A percentile compares a stretch with the other conserved stretches of the same genome.
phyloP scores from a whole-genome alignment of 1,140 invertebrate species.

The Marisa cornuarietis region DNA sequence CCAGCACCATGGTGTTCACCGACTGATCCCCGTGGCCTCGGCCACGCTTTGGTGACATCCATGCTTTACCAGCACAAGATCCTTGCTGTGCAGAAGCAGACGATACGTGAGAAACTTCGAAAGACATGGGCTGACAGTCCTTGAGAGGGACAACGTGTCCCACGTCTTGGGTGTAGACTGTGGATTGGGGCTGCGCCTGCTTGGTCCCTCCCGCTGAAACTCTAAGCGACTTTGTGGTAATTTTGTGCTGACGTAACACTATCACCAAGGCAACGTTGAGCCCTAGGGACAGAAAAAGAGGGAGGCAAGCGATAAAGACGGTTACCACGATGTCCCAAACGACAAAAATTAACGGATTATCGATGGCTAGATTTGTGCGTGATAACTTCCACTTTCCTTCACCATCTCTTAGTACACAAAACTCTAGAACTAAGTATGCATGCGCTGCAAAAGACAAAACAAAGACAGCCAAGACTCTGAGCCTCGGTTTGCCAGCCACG shows the following conservation, averaged over 20 bases:
- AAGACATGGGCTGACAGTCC: neutral
- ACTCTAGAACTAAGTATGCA: neutral
- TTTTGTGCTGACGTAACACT: too few relatives aligned
- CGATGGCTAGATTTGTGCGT: neutral
- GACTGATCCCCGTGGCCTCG: neutral
- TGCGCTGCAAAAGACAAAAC: neutral
- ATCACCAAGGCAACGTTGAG: constrained; percentile 2
- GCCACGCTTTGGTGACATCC: neutral
- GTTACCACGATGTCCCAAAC: neutral
- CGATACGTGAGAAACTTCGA: neutral
- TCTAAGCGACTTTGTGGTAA: too few relatives aligned
- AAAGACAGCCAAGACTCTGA: neutral
- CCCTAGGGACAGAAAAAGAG: neutral
- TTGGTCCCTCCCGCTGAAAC: too few relatives aligned
- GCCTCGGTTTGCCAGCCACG: neutral
- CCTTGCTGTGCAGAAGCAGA: too few relatives aligned
- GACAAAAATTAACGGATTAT: neutral
- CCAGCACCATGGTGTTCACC: constrained; percentile 13
- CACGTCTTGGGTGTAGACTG: too few relatives aligned
- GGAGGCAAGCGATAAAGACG: constrained; percentile 6
- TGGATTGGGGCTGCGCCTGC: too few relatives aligned
- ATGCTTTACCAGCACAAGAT: neutral
- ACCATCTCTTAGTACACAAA: neutral
- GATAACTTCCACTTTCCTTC: neutral
- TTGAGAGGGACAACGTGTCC: too few relatives aligned